Conservation (phyloP, 2,113 vertebrate genomes). For the Microtus oregoni region DNA sequence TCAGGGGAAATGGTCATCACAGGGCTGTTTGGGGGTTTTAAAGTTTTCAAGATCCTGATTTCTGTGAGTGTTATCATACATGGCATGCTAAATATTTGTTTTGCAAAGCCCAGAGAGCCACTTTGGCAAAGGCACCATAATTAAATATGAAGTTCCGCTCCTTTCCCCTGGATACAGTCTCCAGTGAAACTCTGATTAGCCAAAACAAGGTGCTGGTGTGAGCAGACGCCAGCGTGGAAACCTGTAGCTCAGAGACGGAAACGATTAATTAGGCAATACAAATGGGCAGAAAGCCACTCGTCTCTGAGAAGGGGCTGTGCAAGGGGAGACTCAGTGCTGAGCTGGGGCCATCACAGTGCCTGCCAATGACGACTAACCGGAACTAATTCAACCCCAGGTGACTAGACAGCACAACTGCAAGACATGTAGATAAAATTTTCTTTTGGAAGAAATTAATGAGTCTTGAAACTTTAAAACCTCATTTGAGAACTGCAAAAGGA, state of each 20-base stretch:
- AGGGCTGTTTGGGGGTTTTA: constrained; percentile 26
- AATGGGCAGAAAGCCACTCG: constrained; percentile 72
- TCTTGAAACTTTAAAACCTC: constrained; percentile 67
- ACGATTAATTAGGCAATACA: constrained; percentile 69
- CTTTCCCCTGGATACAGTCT: constrained; percentile 67
- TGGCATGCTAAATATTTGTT: constrained; percentile 69
- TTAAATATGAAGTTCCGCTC: constrained; percentile 72
- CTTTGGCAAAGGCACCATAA: constrained; percentile 63
- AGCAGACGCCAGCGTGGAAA: constrained; percentile 62
- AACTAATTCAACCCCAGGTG: constrained; percentile 79
- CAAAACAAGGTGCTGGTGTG: constrained; percentile 50
- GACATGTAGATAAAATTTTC: constrained; percentile 67
- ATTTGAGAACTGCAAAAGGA: constrained; percentile 12
- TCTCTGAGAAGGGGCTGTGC: constrained; percentile 64
- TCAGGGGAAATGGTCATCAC: neutral
- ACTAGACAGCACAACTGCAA: constrained; percentile 62
- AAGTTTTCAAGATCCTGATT: constrained; percentile 50
- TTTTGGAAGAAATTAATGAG: constrained; percentile 74
- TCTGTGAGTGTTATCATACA: constrained; percentile 44
- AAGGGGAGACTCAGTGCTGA: constrained; percentile 64
- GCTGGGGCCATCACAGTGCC: constrained; percentile 43
- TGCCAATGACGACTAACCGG: constrained; percentile 79
- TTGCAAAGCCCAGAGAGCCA: constrained; percentile 32
- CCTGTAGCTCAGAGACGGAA: constrained; percentile 37
- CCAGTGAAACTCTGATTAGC: constrained; percentile 73